Conservation (phyloP, 37 sponge, comb jelly and placozoan species). For the Aplysina aerophoba region DNA sequence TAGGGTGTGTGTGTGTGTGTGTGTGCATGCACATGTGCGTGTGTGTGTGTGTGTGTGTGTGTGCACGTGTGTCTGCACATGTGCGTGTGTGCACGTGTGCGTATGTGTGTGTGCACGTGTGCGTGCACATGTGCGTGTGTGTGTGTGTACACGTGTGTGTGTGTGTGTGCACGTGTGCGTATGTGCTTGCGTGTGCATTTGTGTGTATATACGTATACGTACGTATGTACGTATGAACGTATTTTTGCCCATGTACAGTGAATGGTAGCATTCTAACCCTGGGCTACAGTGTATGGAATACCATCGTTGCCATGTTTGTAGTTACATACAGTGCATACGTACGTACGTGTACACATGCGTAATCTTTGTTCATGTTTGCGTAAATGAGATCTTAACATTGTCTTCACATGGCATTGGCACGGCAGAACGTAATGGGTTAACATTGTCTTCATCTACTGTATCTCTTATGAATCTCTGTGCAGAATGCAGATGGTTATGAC, state of each 20-base stretch:
- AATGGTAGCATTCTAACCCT: too few relatives aligned
- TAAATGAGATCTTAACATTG: too few relatives aligned
- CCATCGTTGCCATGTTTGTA: too few relatives aligned
- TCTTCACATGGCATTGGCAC: slow-evolving; percentile 7
- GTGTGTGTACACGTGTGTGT: not conserved
- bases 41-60: not conserved
- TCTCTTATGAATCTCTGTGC: not conserved
- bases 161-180: not conserved
- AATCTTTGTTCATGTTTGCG: not conserved
- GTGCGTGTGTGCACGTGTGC: not conserved
- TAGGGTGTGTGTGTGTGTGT: slow-evolving; percentile 44
- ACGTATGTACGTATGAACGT: too few relatives aligned
- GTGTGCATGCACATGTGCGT: not conserved
- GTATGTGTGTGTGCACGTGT: not conserved
- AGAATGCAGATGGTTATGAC: slow-evolving; percentile 62
- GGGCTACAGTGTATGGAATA: too few relatives aligned
- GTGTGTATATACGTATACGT: too few relatives aligned
- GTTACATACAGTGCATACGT: not conserved
- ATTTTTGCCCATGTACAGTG: too few relatives aligned
- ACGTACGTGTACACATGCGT: not conserved
- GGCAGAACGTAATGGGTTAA: too few relatives aligned
- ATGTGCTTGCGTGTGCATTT: too few relatives aligned
- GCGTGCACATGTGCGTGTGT: not conserved
- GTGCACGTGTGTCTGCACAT: not conserved
- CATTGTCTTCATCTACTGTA: too few relatives aligned